phyloP scores from a whole-genome alignment of 1,140 invertebrate species.

The Anoplolepis gracilipes region DNA sequence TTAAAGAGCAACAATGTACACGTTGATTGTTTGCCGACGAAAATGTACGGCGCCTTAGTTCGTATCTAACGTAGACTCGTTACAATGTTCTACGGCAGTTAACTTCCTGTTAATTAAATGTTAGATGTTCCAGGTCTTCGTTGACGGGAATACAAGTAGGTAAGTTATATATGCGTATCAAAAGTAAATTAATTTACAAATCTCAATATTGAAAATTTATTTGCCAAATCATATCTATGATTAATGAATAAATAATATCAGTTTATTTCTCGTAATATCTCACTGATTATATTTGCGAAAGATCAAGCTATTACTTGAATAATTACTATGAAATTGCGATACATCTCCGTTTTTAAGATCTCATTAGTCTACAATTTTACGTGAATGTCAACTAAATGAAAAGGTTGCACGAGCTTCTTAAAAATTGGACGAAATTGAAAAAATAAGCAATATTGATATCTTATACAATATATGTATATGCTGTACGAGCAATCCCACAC shows the following conservation, averaged over 20 bases:
- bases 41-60: neutral
- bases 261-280: neutral
- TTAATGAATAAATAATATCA: neutral
- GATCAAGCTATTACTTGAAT: neutral
- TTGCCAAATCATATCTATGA: neutral
- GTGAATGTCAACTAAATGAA: neutral
- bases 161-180: neutral
- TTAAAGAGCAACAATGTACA: neutral
- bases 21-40: neutral
- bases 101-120: constrained; percentile 28
- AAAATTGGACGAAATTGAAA: constrained; percentile 19
- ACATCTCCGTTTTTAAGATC: neutral
- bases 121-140: neutral
- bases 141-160: neutral
- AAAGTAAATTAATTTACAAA: neutral
- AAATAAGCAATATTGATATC: constrained; percentile 48
- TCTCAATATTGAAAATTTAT: neutral
- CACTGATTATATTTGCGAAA: neutral
- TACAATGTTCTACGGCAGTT: neutral
- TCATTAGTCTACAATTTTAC: constrained; percentile 29
- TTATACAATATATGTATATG: constrained; percentile 5
- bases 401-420: neutral
- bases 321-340: neutral
- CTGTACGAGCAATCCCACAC: constrained; percentile 11
- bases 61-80: neutral